phyloP scores from a whole-genome alignment of 2,888 invertebrate genomes.

The Troides aeacus region DNA sequence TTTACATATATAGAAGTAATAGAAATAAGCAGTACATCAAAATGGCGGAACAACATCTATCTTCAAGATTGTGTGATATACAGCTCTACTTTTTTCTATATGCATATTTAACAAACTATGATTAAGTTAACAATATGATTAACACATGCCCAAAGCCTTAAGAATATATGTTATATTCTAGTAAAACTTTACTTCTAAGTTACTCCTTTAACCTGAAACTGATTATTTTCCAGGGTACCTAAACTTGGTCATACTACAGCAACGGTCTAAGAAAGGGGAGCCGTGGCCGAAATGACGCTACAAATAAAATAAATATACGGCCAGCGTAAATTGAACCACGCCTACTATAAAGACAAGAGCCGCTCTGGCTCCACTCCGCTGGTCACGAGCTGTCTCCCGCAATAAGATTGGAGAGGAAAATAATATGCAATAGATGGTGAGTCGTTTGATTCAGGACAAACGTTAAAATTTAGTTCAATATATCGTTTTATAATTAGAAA shows the following conservation, averaged over 20 bases:
- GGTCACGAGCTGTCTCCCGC: conserved; percentile 46
- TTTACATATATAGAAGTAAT: no score
- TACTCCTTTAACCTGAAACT: no score
- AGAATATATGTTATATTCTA: no score
- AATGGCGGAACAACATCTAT: no score
- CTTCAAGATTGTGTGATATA: no score
- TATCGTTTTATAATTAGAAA: neutral
- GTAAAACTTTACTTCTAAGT: no score
- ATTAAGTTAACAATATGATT: no score
- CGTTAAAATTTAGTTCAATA: conserved; percentile 29
- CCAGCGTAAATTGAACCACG: conserved; percentile 46
- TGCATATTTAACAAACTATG: no score
- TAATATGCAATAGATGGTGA: conserved; percentile 40
- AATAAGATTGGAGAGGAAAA: conserved; percentile 33
- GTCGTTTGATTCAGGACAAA: conserved; percentile 35
- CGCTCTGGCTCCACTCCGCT: conserved; percentile 37
- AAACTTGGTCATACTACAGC: conserved; percentile 60
- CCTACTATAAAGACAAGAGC: conserved; percentile 28
- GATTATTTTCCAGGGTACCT: no score
- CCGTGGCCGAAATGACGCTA: conserved; percentile 70
- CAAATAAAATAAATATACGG: conserved; percentile 67
- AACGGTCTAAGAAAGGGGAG: conserved; percentile 66
- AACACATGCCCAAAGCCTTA: no score
- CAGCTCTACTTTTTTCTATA: no score
- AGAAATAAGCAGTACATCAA: no score